phyloP scores from a whole-genome alignment of 2,797 vertebrate species.

The Urocyon cinereoargenteus region DNA sequence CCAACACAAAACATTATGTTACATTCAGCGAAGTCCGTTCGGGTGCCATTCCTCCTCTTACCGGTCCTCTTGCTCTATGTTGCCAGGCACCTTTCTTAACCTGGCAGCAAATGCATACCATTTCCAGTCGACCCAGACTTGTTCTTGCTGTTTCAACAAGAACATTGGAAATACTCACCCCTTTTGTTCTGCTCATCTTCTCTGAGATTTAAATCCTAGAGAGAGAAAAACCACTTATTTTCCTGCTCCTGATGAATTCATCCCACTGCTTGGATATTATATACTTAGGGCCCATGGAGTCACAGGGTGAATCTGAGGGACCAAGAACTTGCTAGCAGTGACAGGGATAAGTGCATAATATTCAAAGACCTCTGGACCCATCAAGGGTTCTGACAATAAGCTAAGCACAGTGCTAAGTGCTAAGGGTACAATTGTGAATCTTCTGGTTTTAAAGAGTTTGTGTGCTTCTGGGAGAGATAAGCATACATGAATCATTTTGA shows the following conservation, averaged over 20 bases:
- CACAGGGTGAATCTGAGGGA: background rate
- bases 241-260: background rate
- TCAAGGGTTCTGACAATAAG: background rate
- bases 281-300: background rate
- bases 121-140: background rate
- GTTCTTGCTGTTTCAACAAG: background rate
- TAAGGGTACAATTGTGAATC: background rate
- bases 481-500: background rate
- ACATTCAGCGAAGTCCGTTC: background rate
- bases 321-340: background rate
- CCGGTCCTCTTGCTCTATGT: background rate
- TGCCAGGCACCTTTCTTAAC: background rate
- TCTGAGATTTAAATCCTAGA: background rate
- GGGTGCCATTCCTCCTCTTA: background rate
- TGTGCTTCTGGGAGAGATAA: background rate
- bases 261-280: background rate
- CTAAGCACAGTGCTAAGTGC: background rate
- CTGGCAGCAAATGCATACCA: background rate
- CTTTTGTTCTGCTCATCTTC: background rate
- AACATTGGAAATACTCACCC: background rate
- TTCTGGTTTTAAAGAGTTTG: background rate
- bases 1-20: too few relatives aligned
- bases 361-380: background rate
- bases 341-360: background rate
- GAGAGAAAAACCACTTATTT: background rate